phyloP scores from a whole-genome alignment of 2,888 invertebrate species.

The Caenorhabditis wallacei region DNA sequence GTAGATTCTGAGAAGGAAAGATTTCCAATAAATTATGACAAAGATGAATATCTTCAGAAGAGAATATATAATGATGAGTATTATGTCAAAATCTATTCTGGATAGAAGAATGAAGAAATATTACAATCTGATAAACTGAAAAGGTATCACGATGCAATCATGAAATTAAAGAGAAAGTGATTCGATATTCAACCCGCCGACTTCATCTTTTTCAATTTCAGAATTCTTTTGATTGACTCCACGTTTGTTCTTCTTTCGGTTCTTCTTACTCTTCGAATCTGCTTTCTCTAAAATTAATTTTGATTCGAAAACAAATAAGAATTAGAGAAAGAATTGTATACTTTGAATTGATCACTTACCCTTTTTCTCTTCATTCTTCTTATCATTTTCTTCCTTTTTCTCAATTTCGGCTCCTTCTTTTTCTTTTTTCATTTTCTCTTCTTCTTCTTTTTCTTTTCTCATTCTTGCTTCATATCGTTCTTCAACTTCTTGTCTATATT shows the following conservation, averaged over 20 bases:
- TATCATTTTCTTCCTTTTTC: neutral
- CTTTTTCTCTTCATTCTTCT: neutral
- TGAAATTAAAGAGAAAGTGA: constrained; percentile 5
- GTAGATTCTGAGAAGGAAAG: too few relatives aligned
- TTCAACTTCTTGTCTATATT: constrained; percentile 17
- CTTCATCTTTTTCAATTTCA: neutral
- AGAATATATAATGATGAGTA: too few relatives aligned
- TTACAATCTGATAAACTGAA: neutral
- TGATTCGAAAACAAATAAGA: neutral
- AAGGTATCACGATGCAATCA: neutral
- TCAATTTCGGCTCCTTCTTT: constrained; percentile 3
- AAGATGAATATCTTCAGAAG: too few relatives aligned
- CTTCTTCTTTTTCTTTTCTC: constrained; percentile 11
- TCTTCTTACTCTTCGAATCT: constrained; percentile 3
- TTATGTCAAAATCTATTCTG: neutral
- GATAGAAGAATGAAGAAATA: neutral
- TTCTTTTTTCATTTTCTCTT: constrained; percentile 10
- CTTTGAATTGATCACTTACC: neutral
- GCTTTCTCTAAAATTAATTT: neutral
- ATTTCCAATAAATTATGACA: too few relatives aligned
- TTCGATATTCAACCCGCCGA: neutral
- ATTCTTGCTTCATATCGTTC: constrained; percentile 32
- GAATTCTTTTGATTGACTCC: neutral
- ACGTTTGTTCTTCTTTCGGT: constrained; percentile 9
- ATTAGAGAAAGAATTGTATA: neutral